Evolutionary conservation across 1,140 invertebrate species (phyloP).

Genomic region (Pogonognathellus flavescens): DNA sequence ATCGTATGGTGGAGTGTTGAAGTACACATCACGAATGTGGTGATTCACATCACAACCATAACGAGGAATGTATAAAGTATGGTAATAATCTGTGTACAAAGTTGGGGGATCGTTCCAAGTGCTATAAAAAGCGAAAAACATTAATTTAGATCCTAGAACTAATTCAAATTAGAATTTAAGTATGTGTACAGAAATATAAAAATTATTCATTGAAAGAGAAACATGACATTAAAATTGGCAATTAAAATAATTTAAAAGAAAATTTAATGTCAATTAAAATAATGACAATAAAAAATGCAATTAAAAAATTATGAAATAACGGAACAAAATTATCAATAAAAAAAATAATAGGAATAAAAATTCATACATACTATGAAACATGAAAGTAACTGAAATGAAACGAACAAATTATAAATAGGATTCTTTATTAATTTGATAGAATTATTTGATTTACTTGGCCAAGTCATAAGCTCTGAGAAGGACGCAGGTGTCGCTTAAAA

Average conservation of each 20-base stretch:
- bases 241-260: not conserved
- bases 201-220: too few relatives aligned
- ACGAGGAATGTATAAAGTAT: not conserved
- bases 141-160: too few relatives aligned
- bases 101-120: not conserved
- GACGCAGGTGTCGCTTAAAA: conserved; percentile 1
- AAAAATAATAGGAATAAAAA: too few relatives aligned
- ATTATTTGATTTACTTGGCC: not conserved
- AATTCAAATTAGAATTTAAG: too few relatives aligned
- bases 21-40: not conserved
- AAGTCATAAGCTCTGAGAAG: not conserved
- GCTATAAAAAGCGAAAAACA: not conserved
- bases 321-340: too few relatives aligned
- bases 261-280: too few relatives aligned
- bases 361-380: not conserved
- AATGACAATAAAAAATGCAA: too few relatives aligned
- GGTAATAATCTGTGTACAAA: not conserved
- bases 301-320: too few relatives aligned
- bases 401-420: too few relatives aligned
- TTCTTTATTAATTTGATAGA: not conserved
- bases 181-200: too few relatives aligned
- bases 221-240: not conserved
- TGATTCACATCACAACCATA: not conserved
- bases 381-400: not conserved
- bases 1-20: not conserved